phyloP scores from a whole-genome alignment of 2,113 vertebrate genomes.

The Nibea albiflora region DNA sequence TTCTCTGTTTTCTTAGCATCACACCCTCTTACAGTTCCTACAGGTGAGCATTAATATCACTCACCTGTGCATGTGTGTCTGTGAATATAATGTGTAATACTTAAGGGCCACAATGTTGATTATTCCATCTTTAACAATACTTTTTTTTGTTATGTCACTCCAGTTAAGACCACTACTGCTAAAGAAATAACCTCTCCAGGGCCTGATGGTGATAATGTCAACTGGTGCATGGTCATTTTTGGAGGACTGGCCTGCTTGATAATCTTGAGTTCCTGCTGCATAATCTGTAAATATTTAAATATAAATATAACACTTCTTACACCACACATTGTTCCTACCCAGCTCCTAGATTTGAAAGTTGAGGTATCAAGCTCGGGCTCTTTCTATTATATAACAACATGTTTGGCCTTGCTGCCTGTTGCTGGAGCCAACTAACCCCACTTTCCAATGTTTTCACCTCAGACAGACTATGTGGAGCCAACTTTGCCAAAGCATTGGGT shows the following conservation, averaged over 20 bases:
- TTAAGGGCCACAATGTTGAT: not conserved
- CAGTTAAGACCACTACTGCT: not conserved
- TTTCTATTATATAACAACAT: not conserved
- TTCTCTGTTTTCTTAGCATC: not conserved
- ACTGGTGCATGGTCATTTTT: not conserved
- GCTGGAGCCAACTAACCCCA: not conserved
- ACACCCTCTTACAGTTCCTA: not conserved
- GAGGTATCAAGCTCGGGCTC: not conserved
- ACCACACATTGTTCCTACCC: not conserved
- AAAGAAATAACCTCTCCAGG: too few species aligned
- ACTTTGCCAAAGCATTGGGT: not conserved
- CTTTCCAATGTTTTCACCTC: not conserved
- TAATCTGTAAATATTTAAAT: constrained; percentile 61
- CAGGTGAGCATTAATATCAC: constrained; percentile 4
- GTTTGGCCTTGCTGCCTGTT: not conserved
- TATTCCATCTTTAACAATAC: not conserved
- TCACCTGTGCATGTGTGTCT: not conserved
- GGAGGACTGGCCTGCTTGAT: constrained; percentile 42
- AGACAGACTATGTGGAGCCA: constrained; percentile 40
- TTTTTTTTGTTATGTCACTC: not conserved
- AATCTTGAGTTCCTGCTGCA: constrained; percentile 50
- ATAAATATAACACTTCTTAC: constrained; percentile 25
- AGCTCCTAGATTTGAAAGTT: not conserved
- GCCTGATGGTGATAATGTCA: too few species aligned
- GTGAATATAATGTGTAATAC: not conserved